Evolutionary conservation across 1,140 invertebrate species (phyloP), one percentile per base, ranked within the genome.

Genomic region (Cheumatopsyche charites): DNA sequence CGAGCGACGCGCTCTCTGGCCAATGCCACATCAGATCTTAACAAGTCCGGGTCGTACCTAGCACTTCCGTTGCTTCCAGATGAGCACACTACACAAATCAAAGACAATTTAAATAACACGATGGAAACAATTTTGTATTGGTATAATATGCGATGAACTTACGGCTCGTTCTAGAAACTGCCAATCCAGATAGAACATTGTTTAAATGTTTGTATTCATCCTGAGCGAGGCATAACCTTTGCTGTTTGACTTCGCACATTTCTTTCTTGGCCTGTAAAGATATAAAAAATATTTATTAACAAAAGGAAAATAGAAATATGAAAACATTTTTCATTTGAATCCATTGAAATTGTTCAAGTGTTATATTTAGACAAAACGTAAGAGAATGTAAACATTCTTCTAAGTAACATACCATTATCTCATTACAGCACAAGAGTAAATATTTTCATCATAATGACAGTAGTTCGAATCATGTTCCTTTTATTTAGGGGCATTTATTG

Each of bases 141-240:
- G 42, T 61, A 61, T 26, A 23, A 23, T 15, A 15, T 61, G 6
- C 17, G n/a, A 26, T 15, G 21, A 81, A 93, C 92, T 92, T 84
- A 94, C 93, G 86, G 82, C 92, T 94, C 70, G 92, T 93, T 75
- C 92, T 88, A 55, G 93, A 94, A 52, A 92, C 90, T 45, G 90
- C 91, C 63, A 94, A 86, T 42, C 92, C 93, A n/a, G 89, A 88
- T 15, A 95, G 83, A 15, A 92, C 91, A 80, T 94, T 93, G 83
- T 94, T 96, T 4, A 98, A 88, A 80, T 97, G 93, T 80, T 96
- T 94, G 85, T 95, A 98, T 83, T 98, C 95, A 82, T 98, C 95
- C 81, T 98, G 94, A 43, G 96, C 96, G 75, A 98, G 85, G 77
- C 91, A 90, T 65, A 98, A 83, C 79, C 96, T 89, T 83, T 97